Evolutionary conservation across 2,113 vertebrate species (phyloP).

Genomic region (Microcebus jonahi): DNA sequence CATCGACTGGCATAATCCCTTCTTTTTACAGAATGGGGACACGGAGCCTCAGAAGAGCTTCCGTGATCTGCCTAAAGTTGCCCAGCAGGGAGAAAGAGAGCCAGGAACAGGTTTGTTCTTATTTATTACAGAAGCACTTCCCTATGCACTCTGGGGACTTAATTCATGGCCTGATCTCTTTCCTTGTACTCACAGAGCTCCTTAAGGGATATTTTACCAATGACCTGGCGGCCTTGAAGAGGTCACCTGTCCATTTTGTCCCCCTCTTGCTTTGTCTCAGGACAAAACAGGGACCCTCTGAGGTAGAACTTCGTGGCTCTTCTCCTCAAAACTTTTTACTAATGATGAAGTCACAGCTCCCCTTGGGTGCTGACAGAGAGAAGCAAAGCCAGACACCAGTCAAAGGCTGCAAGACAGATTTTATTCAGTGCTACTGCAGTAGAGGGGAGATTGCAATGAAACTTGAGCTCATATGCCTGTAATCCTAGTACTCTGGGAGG

Average conservation of each 20-base stretch:
- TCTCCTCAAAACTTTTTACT: background rate
- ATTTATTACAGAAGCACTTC: background rate
- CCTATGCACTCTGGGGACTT: background rate
- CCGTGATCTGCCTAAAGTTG: background rate
- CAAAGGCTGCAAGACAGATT: background rate
- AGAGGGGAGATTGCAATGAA: background rate
- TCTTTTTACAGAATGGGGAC: background rate
- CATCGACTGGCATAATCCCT: background rate
- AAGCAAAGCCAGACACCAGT: background rate
- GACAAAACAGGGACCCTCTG: background rate
- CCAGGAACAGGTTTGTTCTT: background rate
- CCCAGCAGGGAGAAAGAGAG: background rate
- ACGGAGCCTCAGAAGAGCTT: background rate
- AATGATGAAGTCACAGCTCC: conserved; percentile 2
- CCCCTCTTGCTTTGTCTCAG: background rate
- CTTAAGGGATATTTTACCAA: background rate
- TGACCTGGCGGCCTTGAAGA: background rate
- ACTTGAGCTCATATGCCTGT: background rate
- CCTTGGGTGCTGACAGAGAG: background rate
- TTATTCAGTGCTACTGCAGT: background rate
- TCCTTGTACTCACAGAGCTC: background rate
- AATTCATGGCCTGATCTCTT: background rate
- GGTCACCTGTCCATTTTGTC: background rate
- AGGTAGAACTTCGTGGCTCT: background rate
- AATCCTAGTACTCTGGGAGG: no score